phyloP scores from a whole-genome alignment of 2,888 invertebrate genomes.

The Desoria tigrina region DNA sequence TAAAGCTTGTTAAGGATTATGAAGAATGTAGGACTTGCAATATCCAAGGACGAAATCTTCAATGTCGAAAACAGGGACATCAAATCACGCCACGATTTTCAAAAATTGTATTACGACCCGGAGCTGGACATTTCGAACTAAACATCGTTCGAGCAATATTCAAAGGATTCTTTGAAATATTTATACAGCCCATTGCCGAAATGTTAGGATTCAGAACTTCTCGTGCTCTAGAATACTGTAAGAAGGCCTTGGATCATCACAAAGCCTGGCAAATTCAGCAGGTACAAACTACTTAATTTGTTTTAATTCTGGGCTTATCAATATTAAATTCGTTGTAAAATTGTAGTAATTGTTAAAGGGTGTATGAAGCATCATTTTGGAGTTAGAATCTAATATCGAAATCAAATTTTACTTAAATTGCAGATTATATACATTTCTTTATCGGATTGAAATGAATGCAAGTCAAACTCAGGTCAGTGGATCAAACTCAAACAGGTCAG shows the following conservation, averaged over 20 bases:
- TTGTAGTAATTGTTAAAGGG: not conserved
- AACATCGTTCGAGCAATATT: conserved; percentile 1
- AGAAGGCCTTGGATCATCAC: conserved; percentile 5
- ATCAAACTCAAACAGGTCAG: no score
- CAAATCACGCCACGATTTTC: not conserved
- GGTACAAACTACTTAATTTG: no score
- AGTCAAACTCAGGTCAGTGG: no score
- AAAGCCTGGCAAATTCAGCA: conserved; percentile 3
- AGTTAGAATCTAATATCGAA: no score
- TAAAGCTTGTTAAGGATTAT: not conserved
- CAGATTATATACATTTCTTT: conserved; percentile 1
- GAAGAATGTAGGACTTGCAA: not conserved
- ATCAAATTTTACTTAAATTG: no score
- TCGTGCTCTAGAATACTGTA: not conserved
- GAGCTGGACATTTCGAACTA: conserved; percentile 7
- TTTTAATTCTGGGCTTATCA: not conserved
- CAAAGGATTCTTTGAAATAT: not conserved
- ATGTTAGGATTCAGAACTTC: conserved; percentile 5
- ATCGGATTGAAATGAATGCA: no score
- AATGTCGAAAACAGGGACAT: not conserved
- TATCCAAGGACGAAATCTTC: not conserved
- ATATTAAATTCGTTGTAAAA: not conserved
- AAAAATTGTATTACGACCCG: not conserved
- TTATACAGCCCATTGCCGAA: not conserved
- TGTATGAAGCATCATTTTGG: no score